Conservation (phyloP, 2,113 vertebrate species). For the Oceanites oceanicus region DNA sequence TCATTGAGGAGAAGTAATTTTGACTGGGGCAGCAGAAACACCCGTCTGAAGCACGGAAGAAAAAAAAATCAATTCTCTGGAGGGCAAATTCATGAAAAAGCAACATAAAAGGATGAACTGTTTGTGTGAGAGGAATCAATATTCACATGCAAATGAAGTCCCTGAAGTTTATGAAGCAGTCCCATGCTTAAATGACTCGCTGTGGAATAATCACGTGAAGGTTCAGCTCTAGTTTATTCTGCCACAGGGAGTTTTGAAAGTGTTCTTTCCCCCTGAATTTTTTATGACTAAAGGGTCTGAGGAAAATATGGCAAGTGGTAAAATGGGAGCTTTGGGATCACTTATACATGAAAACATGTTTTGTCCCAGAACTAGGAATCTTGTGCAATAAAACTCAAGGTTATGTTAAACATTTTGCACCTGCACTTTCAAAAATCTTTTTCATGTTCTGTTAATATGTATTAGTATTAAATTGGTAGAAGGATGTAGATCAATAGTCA, state of each 20-base stretch:
- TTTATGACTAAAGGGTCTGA: background rate
- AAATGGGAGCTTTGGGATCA: background rate
- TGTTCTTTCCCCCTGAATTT: background rate
- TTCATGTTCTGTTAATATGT: background rate
- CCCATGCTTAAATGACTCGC: conserved; percentile 43
- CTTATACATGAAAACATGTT: background rate
- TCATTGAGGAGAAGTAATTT: conserved; percentile 27
- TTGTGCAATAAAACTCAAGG: background rate
- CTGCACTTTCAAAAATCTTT: background rate
- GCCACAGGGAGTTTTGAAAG: conserved; percentile 3
- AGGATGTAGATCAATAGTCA: background rate
- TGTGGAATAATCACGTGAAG: conserved; percentile 29
- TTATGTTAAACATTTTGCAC: background rate
- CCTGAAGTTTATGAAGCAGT: conserved; percentile 60
- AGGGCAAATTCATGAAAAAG: conserved; percentile 44
- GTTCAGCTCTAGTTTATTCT: conserved; percentile 50
- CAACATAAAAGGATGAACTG: conserved; percentile 50
- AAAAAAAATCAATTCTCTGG: background rate
- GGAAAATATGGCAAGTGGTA: background rate
- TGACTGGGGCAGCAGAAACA: conserved; percentile 25
- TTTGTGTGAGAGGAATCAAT: conserved; percentile 52
- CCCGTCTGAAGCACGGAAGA: background rate
- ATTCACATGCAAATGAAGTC: conserved; percentile 65
- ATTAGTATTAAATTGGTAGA: background rate
- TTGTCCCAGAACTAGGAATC: background rate